Conservation (phyloP, 2,888 invertebrate genomes). For the Orthosia gracilis region DNA sequence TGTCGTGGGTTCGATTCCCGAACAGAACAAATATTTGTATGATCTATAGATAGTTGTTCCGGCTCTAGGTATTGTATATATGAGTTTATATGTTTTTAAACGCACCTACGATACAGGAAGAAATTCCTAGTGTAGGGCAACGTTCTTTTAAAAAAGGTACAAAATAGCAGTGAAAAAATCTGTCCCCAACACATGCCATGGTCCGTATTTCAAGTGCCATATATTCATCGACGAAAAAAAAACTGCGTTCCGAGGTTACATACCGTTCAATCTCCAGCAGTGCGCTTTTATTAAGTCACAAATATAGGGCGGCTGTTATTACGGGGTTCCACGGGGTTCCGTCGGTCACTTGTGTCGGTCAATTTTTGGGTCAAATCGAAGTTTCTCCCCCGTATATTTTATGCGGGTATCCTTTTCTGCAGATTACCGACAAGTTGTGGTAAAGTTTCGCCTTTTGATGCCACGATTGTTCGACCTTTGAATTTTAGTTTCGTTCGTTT, state of each 20-base stretch:
- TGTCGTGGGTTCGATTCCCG: too few relatives aligned
- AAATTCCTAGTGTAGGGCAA: too few relatives aligned
- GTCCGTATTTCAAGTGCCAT: constrained; percentile 31
- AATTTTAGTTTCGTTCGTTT: constrained; percentile 58
- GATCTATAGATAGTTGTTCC: too few relatives aligned
- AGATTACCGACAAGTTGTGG: constrained; percentile 67
- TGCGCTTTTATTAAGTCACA: constrained; percentile 82
- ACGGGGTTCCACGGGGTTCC: constrained; percentile 74
- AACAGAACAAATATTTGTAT: too few relatives aligned
- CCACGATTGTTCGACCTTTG: constrained; percentile 62
- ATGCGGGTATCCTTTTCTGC: constrained; percentile 68
- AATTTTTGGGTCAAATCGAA: constrained; percentile 82
- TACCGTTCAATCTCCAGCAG: constrained; percentile 50
- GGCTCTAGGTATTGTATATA: too few relatives aligned
- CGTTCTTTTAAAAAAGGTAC: too few relatives aligned
- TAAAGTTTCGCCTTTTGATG: constrained; percentile 66
- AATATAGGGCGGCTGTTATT: constrained; percentile 80
- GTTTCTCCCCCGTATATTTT: constrained; percentile 64
- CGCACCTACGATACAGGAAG: too few relatives aligned
- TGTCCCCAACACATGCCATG: constrained; percentile 20
- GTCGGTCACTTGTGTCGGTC: constrained; percentile 78
- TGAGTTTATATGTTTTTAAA: too few relatives aligned
- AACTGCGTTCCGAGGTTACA: constrained; percentile 11
- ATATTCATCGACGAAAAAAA: constrained; percentile 57
- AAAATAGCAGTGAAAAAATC: not conserved